Evolutionary conservation across 1,140 invertebrate genomes (phyloP), one percentile per base, ranked within the genome.

Genomic region (Drosophila virilis): DNA sequence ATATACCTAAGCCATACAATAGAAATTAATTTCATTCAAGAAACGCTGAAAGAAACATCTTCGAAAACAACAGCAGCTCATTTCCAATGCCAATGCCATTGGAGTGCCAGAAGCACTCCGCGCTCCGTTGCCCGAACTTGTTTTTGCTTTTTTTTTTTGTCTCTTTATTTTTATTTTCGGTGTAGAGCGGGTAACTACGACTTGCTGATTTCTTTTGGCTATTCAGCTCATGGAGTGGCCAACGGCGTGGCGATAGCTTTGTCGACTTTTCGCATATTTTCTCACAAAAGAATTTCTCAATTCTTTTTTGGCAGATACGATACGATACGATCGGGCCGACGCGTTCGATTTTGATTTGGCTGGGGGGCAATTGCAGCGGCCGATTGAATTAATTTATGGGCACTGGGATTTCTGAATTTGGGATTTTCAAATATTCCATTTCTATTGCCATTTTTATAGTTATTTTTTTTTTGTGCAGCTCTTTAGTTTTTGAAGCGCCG

Each of bases 21-120:
- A 67, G 79, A 86, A 86, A 86, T 88, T 86, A 88, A 86, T 86
- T 86, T 86, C 82, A 86, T 86, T 86, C 83, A 86, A 72, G 66
- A 78, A 81, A 69, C 74, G 77, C 33, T 9, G 58, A 70, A 70
- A 74, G 71, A 66, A 78, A 74, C 79, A 86, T 88, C 75, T 88
- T 67, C 58, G 33, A 67, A 61, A 60, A 59, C 37, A 74, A 58
- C 51, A 60, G 45, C 54, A 52, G 35, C 66, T 51, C 17, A 40
- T 40, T 51, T 43, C 42, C 46, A 50, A 28, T 50, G 60, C 46
- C 54, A 55, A 35, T 52, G 38, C 38, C 37, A 51, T 52, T 64
- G 48, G 46, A 12, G 22, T 8, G 55, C 55, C 22, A 58, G 43
- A 40, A 59, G 54, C 32, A 8, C 72, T 45, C 35, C 42, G 33